Base-by-base conservation (phyloP, 2,113 vertebrate species). In the Oceanodroma tethys region DNA sequence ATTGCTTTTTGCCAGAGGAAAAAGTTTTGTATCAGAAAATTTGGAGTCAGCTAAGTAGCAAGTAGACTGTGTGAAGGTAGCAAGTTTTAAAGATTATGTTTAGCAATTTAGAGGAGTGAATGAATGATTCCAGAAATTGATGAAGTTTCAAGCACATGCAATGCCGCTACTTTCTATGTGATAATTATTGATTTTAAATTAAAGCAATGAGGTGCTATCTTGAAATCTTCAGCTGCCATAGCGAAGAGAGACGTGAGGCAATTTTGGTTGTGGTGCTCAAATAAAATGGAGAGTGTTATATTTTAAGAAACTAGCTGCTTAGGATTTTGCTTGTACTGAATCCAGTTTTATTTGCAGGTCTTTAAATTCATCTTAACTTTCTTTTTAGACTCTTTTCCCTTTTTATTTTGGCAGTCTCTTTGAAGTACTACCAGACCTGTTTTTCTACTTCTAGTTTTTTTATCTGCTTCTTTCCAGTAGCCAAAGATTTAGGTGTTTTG, bases 401-500 rank as follows among this genome's bases (percentile, higher is more conserved):
- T 95, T 91, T 93, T 86, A 15, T 73, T 95, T 92, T 97, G 90
- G 90, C 89, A 92, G 80, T 87, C 63, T 96, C 98, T 98, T 98
- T 98, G 97, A 98, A 98, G 97, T 97, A 91, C 67, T 82, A 95
- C 89, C 97, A 96, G 97, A 65, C 86, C 96, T 98, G 95, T 95
- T 98, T 98, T 97, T 98, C 94, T 96, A 94, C 79, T 95, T 97
- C 93, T 65, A 50, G 70, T 72, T 26, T 93, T 96, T 98, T 98
- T 98, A 98, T 98, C 98, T 98, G 60, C 97, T 96, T 55, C 85
- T 98, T 98, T 98, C 97, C 98, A 98, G 98, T 98, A 98, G 98
- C 98, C 96, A 95, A 97, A 98, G 98, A 97, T 98, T 98, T 97
- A 98, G 98, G 98, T 98, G 98, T 98, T 98, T 98, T 98, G 97